Evolutionary conservation across 2,797 vertebrate species (phyloP), one percentile per base, ranked within the genome.

Genomic region (Enteromius unitaeniatus): DNA sequence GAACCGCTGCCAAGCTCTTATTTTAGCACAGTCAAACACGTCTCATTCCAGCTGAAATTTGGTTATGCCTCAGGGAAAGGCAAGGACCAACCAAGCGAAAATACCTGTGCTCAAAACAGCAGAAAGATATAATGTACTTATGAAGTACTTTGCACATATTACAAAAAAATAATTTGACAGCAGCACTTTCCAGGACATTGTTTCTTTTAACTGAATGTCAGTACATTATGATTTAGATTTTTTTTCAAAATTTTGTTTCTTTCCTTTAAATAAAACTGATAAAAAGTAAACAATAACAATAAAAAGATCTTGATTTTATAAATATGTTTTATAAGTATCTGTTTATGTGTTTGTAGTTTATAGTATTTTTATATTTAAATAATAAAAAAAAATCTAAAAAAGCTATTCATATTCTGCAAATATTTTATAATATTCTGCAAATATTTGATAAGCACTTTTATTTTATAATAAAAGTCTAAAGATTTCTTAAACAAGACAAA

Each of bases 21-120:
- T 55, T 77, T 76, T 83, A 83, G 73, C 62, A 77, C 58, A 69
- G 72, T 77, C 73, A 76, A 83, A 55, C 81, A 34, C 8, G 8
- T 40, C 73, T 68, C 64, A 78, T 83, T 78, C 64, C 49, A 23
- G 58, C 8, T 26, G 31, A 83, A 31, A 64, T 58, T 11, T 58
- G 55, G 23, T 23, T 23, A 58, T 23, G 55, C 73, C 17, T 83
- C 73, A 34, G 8, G 49, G 37, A 77, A 77, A 77, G 34, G 28
- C 42, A 51, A 37, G 68, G 60, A 21, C 47, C 37, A 23, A 28
- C 15, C 10, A 65, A 15, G 2, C 34, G 15, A 21, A 60, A 62
- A 64, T 14, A 64, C 37, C 58, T 58, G 3, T 6, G 23, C 19
- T 47, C 37, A 64, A 78, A 11, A 42, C 23, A 62, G 37, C 37